Percentiles rank a stretch among this genome's conserved stretches.
These are phyloP conservation scores for Stichodactyla helianthus DNA, from an alignment of 64 coral and sea anemone genomes.

Conservation along the genomic window DNA sequence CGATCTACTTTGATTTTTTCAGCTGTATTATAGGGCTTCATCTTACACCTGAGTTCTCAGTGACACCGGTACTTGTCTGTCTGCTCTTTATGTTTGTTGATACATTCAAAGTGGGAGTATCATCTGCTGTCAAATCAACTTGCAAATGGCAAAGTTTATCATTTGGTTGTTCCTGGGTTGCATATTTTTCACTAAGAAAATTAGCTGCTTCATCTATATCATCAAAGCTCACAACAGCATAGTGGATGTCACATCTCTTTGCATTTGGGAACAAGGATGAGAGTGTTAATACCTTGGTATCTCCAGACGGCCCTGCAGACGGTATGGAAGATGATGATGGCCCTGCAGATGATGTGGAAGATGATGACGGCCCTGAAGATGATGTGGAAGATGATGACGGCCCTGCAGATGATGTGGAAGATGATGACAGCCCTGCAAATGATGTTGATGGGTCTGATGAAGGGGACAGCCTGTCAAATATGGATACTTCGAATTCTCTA, in stretches of 20 bases:
- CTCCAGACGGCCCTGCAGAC: background rate
- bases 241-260: background rate
- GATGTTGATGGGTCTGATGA: background rate
- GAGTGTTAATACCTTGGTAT: background rate
- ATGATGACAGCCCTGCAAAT: too few relatives aligned
- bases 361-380: background rate
- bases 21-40: conserved; percentile 29
- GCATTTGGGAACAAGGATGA: background rate
- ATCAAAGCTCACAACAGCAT: background rate
- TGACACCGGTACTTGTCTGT: background rate
- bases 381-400: too few relatives aligned
- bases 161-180: background rate
- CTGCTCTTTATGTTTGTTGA: too few relatives aligned
- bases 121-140: too few relatives aligned
- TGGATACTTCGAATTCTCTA: background rate
- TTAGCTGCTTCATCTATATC: background rate
- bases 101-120: too few relatives aligned
- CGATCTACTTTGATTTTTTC: conserved; percentile 34
- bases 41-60: background rate
- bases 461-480: background rate
- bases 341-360: too few relatives aligned
- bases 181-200: background rate
- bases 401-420: too few relatives aligned
- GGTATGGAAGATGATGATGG: background rate
- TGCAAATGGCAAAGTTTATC: too few relatives aligned